Evolutionary conservation across 2,888 invertebrate genomes (phyloP).

Genomic region (Troilus luridus): DNA sequence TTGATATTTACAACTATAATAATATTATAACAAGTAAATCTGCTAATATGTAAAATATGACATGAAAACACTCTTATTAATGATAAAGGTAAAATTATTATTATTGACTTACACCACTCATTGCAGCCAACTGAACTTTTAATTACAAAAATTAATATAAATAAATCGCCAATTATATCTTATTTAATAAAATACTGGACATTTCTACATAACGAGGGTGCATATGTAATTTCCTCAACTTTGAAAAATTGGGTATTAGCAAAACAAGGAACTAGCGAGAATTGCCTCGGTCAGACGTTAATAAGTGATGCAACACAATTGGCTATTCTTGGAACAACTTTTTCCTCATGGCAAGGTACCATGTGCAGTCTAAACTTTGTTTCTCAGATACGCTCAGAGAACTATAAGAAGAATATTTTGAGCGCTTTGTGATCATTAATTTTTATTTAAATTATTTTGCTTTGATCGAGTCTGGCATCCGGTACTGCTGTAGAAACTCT

Average conservation of each 20-base stretch:
- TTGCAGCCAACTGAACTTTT: no score
- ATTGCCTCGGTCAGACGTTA: background rate
- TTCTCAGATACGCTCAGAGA: background rate
- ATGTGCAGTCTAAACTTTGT: background rate
- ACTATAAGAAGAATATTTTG: no score
- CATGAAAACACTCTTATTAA: no score
- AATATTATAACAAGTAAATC: no score
- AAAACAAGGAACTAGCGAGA: background rate
- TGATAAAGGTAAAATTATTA: no score
- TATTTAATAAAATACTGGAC: background rate
- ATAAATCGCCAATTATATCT: background rate
- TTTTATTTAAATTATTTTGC: no score
- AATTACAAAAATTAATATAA: background rate
- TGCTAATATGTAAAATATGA: no score
- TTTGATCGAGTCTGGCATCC: no score
- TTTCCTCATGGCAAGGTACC: background rate
- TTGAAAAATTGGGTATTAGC: background rate
- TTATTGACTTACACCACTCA: no score
- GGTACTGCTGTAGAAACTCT: no score
- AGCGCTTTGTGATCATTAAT: no score
- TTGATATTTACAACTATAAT: no score
- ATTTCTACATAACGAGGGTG: background rate
- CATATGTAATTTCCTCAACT: background rate
- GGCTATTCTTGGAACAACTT: background rate
- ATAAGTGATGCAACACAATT: slow-evolving; percentile 24